Percentiles rank a stretch among this genome's conserved stretches.
phyloP scores from a whole-genome alignment of 2,113 vertebrate genomes.

The Sphaerodactylus townsendi region DNA sequence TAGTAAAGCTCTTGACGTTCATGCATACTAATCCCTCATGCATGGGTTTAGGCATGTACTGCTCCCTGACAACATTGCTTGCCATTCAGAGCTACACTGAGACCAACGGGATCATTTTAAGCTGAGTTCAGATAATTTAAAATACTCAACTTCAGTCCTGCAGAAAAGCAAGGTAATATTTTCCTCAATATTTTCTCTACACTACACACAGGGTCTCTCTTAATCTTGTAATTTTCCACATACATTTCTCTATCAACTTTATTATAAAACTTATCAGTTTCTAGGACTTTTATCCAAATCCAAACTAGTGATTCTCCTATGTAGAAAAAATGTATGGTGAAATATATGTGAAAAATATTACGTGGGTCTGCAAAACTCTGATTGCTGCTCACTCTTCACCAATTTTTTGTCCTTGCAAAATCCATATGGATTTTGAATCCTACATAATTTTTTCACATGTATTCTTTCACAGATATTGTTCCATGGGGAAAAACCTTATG shows the following conservation, averaged over 20 bases:
- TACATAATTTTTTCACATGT: slow-evolving; percentile 39
- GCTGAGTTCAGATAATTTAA: not conserved
- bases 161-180: not conserved
- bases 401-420: not conserved
- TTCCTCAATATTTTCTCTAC: not conserved
- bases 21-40: not conserved
- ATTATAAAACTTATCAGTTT: not conserved
- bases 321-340: not conserved
- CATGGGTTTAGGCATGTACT: not conserved
- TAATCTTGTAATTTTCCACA: not conserved
- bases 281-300: not conserved
- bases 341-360: slow-evolving; percentile 29
- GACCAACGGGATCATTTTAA: not conserved
- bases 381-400: slow-evolving; percentile 2
- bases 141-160: not conserved
- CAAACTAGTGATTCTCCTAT: not conserved
- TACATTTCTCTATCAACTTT: not conserved
- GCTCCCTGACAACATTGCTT: not conserved
- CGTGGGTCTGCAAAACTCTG: slow-evolving; percentile 11
- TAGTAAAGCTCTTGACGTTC: not conserved
- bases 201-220: not conserved
- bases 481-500: slow-evolving; percentile 22
- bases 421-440: slow-evolving; percentile 24
- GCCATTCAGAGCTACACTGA: not conserved
- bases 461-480: slow-evolving; percentile 37